Evolutionary conservation across 2,797 vertebrate genomes (phyloP), one percentile per base, ranked within the genome.

Genomic region (Podarcis siculus): DNA sequence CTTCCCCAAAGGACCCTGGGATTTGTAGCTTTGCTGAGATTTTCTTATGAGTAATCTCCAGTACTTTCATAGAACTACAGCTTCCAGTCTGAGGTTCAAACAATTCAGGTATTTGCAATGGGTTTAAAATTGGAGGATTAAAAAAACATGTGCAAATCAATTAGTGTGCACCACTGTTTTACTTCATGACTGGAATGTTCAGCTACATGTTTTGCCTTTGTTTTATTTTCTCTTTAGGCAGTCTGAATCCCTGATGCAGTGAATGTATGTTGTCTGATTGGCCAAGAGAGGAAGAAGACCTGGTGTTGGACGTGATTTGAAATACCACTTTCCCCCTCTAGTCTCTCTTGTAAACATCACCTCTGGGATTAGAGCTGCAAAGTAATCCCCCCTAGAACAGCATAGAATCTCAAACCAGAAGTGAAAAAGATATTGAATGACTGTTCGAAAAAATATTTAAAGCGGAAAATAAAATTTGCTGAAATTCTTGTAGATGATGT

Each of bases 261-360:
- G 19, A 61, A 61, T 80, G 55, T 64, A 30, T 6, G 5, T 64
- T 35, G 1, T 23, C 35, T 39, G 58, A 32, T 0, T 0, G 3
- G 66, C 69, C 0, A 2, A 0, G 0, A 2, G 49, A 32, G 58
- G 25, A 1, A 25, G n/a, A 9, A 21, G 39, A 42, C 83, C 45
- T 0, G 0, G 10, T 4, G 71, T 32, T 23, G 30, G 78, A 67
- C 0, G 1, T 0, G 1, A 42, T 2, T 23, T 79, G 75, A 79
- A 81, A 15, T 66, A 25, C 55, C 79, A 37, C 15, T 19, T 61
- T 85, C 67, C 13, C 13, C 13, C 58, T 61, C 58, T 61, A 61
- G 58, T 61, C 58, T 61, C 58, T 49, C 45, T 49, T 49, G 45
- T 49, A 49, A 49, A 49, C 45, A 49, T 49, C 58, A 61, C 19